phyloP scores from a whole-genome alignment of 1,140 invertebrate genomes.

The Pygmarrhopalites habei region DNA sequence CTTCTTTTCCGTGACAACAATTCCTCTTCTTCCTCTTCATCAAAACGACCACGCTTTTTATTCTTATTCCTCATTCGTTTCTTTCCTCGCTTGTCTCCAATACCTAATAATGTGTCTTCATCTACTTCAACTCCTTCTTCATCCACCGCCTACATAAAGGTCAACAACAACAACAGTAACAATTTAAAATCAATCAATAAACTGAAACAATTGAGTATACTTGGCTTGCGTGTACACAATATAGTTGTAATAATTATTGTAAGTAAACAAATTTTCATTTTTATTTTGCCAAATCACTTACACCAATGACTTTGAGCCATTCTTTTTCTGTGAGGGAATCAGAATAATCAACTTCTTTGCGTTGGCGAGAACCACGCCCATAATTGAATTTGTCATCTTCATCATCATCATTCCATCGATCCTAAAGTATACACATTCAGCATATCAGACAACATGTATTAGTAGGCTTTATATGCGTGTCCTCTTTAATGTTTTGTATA shows the following conservation, averaged over 20 bases:
- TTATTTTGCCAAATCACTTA: too few species aligned
- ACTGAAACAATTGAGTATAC: too few species aligned
- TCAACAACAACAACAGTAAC: too few species aligned
- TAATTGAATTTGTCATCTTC: conserved; percentile 41
- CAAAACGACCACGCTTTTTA: conserved; percentile 17
- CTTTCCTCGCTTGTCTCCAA: conserved; percentile 13
- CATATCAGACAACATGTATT: too few species aligned
- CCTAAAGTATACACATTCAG: neutral
- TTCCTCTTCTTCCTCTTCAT: conserved; percentile 28
- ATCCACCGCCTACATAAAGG: conserved; percentile 34
- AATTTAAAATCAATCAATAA: too few species aligned
- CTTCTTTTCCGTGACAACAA: conserved; percentile 21
- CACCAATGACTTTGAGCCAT: conserved; percentile 52
- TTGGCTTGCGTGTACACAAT: too few species aligned
- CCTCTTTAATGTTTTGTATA: too few species aligned
- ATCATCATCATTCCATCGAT: conserved; percentile 27
- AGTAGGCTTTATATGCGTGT: too few species aligned
- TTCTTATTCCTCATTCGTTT: conserved; percentile 15
- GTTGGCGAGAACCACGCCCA: conserved; percentile 50
- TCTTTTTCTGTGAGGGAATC: conserved; percentile 59
- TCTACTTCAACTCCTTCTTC: conserved; percentile 38
- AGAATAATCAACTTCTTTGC: conserved; percentile 64
- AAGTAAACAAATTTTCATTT: too few species aligned
- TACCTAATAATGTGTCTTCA: conserved; percentile 5
- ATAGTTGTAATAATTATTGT: too few species aligned